Evolutionary conservation across 2,113 vertebrate species (phyloP).

Genomic region (Delphinapterus leucas): DNA sequence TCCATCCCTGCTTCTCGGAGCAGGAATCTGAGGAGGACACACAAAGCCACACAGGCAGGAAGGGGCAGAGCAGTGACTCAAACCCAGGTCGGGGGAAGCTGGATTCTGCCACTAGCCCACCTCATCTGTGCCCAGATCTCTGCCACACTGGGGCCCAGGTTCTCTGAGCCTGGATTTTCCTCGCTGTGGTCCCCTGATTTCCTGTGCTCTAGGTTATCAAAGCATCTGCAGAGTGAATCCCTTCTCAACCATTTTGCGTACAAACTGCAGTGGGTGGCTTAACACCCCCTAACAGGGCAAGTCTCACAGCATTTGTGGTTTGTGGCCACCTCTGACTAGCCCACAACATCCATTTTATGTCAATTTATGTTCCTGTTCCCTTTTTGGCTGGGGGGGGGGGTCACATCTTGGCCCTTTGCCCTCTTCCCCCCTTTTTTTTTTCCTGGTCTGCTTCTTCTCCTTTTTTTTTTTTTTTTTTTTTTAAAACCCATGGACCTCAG

Average conservation of each 20-base stretch:
- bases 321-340: neutral
- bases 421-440: neutral
- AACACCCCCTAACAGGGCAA: neutral
- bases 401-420: neutral
- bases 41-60: neutral
- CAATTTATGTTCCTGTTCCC: neutral
- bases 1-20: neutral
- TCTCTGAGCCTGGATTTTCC: neutral
- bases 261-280: neutral
- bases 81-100: rapidly evolving
- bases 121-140: neutral
- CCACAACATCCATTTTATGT: neutral
- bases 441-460: neutral
- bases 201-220: neutral
- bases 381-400: neutral
- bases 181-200: neutral
- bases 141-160: neutral
- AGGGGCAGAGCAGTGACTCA: neutral
- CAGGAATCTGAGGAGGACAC: neutral
- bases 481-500: neutral
- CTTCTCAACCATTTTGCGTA: neutral
- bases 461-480: neutral
- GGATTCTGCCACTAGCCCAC: neutral
- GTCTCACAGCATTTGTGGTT: neutral
- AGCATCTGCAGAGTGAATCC: neutral